phyloP scores from a whole-genome alignment of 2,797 vertebrate species.

The Kryptolebias ocellatus region DNA sequence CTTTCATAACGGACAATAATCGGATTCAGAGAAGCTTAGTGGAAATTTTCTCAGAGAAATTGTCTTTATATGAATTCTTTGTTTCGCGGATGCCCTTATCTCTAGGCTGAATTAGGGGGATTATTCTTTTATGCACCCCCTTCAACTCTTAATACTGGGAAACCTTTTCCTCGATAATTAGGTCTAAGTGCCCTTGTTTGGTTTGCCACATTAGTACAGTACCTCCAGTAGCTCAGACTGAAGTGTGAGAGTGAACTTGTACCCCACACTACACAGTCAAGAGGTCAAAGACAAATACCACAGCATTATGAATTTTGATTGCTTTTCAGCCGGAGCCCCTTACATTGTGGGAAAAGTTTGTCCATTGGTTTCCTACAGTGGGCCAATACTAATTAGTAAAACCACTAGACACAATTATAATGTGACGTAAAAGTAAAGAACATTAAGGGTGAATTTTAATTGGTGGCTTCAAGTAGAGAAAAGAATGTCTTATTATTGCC shows the following conservation, averaged over 20 bases:
- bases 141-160: conserved; percentile 47
- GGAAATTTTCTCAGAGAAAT: conserved; percentile 61
- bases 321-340: conserved; percentile 19
- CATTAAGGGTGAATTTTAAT: neutral
- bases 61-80: conserved; percentile 68
- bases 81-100: conserved; percentile 62
- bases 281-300: conserved; percentile 12
- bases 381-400: conserved; percentile 7
- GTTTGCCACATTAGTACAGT: conserved; percentile 22
- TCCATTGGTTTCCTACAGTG: conserved; percentile 21
- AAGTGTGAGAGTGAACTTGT: conserved; percentile 16
- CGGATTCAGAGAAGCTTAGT: conserved; percentile 65
- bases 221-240: conserved; percentile 19
- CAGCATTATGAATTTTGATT: conserved; percentile 4
- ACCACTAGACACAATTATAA: conserved; percentile 6
- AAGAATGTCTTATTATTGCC: too few species aligned
- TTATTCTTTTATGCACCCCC: conserved; percentile 62
- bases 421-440: neutral
- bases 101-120: conserved; percentile 58
- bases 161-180: conserved; percentile 59
- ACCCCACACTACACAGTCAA: neutral
- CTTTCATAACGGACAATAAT: conserved; percentile 57
- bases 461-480: neutral
- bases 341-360: conserved; percentile 28
- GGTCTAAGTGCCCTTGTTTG: conserved; percentile 55